These are phyloP conservation scores for Contarinia nasturtii DNA, from an alignment of 1,140 invertebrate genomes.

Conservation along the genomic window DNA sequence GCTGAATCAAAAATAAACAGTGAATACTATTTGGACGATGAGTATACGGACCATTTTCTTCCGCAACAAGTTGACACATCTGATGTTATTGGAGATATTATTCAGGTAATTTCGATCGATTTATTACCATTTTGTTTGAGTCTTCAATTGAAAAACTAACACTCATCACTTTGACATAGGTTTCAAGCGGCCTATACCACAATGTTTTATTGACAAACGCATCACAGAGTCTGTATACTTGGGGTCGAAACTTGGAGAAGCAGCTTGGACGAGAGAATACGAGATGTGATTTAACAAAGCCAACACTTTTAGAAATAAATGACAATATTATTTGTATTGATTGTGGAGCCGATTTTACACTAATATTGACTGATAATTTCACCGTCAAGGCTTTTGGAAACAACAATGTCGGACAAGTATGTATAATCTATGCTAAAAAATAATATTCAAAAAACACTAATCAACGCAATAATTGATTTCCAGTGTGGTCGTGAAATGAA, in stretches of 20 bases:
- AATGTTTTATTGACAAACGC: constrained; percentile 34
- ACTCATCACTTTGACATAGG: constrained; percentile 12
- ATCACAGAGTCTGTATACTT: constrained; percentile 39
- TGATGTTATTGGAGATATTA: constrained; percentile 32
- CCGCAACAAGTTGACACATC: constrained; percentile 36
- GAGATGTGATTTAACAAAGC: constrained; percentile 24
- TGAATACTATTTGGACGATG: constrained; percentile 3
- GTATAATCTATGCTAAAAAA: background rate
- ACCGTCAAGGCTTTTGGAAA: constrained; percentile 41
- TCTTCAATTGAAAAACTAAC: background rate
- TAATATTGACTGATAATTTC: constrained; percentile 32
- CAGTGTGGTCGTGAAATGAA: constrained; percentile 19
- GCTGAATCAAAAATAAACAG: background rate
- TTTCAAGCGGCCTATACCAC: constrained; percentile 42
- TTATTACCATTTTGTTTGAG: background rate
- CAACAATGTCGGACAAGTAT: constrained; percentile 35
- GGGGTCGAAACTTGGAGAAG: constrained; percentile 46
- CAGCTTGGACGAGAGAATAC: constrained; percentile 38
- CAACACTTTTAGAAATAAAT: constrained; percentile 19
- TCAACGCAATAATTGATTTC: constrained; percentile 1
- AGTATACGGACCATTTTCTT: constrained; percentile 28
- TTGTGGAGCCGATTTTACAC: constrained; percentile 36
- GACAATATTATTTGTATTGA: constrained; percentile 25
- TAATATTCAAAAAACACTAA: background rate
- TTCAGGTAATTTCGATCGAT: constrained; percentile 24